A percentile compares a stretch with the other conserved stretches of the same genome.
Conservation (phyloP, 2,888 invertebrate genomes). For the Pogonocherus hispidulus region DNA sequence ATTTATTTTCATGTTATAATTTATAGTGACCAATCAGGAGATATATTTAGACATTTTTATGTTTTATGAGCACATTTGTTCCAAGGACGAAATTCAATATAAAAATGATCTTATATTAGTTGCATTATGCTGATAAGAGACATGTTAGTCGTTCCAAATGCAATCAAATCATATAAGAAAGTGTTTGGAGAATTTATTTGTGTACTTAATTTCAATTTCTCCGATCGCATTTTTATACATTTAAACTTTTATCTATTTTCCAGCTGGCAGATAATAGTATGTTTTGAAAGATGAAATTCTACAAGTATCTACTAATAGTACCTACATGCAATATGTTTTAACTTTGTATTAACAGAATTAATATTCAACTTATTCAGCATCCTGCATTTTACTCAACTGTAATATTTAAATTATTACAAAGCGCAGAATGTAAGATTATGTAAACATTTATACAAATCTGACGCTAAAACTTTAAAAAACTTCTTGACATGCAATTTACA, state of each 20-base stretch:
- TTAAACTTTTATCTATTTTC: too few relatives aligned
- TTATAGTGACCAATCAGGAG: not conserved
- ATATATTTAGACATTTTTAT: not conserved
- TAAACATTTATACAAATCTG: not conserved
- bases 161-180: not conserved
- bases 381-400: not conserved
- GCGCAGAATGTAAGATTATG: not conserved
- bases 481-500: not conserved
- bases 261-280: too few relatives aligned
- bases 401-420: not conserved
- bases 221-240: too few relatives aligned
- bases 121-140: not conserved
- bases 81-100: not conserved
- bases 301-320: too few relatives aligned
- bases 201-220: not conserved
- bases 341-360: too few relatives aligned
- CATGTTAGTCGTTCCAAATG: not conserved
- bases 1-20: not conserved
- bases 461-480: not conserved
- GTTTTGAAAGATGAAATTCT: too few relatives aligned
- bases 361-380: too few relatives aligned
- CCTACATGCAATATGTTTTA: too few relatives aligned
- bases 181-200: not conserved
- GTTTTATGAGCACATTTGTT: not conserved
- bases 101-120: not conserved